Conservation (phyloP, 2,113 vertebrate species). For the Sander vitreus region DNA sequence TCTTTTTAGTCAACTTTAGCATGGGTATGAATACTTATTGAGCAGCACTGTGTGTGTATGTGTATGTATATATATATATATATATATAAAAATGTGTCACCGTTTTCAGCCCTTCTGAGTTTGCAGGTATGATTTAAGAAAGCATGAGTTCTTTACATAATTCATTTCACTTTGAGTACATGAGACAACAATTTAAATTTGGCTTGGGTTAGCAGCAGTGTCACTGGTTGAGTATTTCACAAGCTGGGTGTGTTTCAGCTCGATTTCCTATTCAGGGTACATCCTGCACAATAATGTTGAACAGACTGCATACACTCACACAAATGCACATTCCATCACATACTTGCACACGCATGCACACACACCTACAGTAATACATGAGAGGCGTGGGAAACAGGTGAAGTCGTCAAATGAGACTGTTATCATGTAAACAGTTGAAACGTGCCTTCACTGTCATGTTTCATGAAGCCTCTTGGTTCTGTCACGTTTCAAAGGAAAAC, state of each 20-base stretch:
- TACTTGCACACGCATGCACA: neutral
- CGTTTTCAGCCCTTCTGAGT: no score
- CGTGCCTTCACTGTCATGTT: slow-evolving; percentile 13
- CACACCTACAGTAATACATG: neutral
- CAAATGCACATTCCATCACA: slow-evolving; percentile 47
- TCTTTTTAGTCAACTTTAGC: no score
- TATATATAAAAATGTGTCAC: no score
- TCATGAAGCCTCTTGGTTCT: slow-evolving; percentile 12
- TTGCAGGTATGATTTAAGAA: neutral
- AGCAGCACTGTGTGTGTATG: no score
- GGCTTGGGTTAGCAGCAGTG: neutral
- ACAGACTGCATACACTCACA: slow-evolving; percentile 40
- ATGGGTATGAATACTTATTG: no score
- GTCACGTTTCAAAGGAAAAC: neutral
- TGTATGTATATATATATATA: no score
- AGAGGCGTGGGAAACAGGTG: slow-evolving; percentile 64
- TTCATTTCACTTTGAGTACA: neutral
- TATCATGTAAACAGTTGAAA: slow-evolving; percentile 17
- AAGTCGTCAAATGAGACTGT: slow-evolving; percentile 20
- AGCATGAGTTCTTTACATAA: neutral
- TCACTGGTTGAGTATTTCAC: slow-evolving; percentile 2
- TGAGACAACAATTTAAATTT: neutral
- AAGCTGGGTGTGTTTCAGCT: slow-evolving; percentile 49
- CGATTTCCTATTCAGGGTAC: slow-evolving; percentile 52
- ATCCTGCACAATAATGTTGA: slow-evolving; percentile 43